Percentiles rank a stretch among this genome's conserved stretches.
phyloP scores from a whole-genome alignment of 1,140 invertebrate species.

The Cydia fagiglandana region DNA sequence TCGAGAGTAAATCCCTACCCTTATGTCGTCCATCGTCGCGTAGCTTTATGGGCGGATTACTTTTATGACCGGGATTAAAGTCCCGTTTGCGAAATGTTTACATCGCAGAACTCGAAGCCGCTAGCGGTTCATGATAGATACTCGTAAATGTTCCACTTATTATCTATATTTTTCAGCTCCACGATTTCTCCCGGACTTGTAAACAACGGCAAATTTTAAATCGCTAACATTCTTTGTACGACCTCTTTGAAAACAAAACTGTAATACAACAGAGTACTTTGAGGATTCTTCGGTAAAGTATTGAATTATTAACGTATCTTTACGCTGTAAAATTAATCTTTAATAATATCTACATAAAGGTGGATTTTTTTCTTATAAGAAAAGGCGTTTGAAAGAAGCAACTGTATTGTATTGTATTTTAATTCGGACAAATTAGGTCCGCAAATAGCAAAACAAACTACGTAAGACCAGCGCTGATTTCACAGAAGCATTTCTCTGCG shows the following conservation, averaged over 20 bases:
- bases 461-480: too few relatives aligned
- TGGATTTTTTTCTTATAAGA: neutral
- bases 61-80: conserved; percentile 77
- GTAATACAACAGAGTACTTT: neutral
- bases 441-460: too few relatives aligned
- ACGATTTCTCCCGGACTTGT: conserved; percentile 1
- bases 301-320: conserved; percentile 12
- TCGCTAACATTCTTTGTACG: conserved; percentile 24
- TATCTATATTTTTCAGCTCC: conserved; percentile 44
- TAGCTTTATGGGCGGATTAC: conserved; percentile 78
- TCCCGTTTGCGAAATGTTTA: conserved; percentile 75
- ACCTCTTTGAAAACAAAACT: conserved; percentile 24
- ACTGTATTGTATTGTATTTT: too few relatives aligned
- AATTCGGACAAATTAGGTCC: too few relatives aligned
- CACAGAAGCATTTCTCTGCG: too few relatives aligned
- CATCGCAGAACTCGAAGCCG: conserved; percentile 57
- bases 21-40: conserved; percentile 78
- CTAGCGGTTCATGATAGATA: conserved; percentile 56
- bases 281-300: conserved; percentile 12
- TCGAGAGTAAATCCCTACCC: conserved; percentile 74
- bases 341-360: too few relatives aligned
- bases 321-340: neutral
- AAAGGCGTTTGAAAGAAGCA: too few relatives aligned
- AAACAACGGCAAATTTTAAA: conserved; percentile 23
- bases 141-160: conserved; percentile 36